phyloP scores from a whole-genome alignment of 2,113 vertebrate genomes.

The Channa argus region DNA sequence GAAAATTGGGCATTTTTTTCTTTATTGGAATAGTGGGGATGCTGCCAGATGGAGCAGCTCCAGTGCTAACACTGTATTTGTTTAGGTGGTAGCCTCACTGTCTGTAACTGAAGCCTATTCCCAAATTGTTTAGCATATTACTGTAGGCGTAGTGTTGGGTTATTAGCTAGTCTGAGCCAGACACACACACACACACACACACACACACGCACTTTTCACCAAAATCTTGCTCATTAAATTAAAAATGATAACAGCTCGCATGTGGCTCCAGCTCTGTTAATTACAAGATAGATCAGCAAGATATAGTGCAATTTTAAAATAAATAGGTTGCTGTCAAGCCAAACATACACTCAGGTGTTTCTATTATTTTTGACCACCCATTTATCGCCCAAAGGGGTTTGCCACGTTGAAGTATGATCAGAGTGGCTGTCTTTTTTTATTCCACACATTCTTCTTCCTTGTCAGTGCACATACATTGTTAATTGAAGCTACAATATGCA shows the following conservation, averaged over 20 bases:
- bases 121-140: constrained; percentile 11
- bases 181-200: constrained; percentile 2
- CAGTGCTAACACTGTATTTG: constrained; percentile 41
- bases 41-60: constrained; percentile 44
- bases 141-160: not conserved
- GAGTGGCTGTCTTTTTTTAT: too few relatives aligned
- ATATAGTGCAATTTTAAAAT: not conserved
- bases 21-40: constrained; percentile 24
- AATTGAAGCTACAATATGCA: too few relatives aligned
- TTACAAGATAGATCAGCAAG: not conserved
- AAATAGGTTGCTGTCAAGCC: not conserved
- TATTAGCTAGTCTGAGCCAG: not conserved
- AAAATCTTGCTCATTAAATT: not conserved
- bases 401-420: too few relatives aligned
- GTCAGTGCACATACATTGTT: too few relatives aligned
- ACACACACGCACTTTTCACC: not conserved
- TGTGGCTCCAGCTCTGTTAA: constrained; percentile 1
- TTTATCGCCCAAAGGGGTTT: too few relatives aligned
- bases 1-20: constrained; percentile 46
- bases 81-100: constrained; percentile 24
- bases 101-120: constrained; percentile 10
- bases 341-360: too few relatives aligned
- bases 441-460: too few relatives aligned
- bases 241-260: not conserved
- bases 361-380: too few relatives aligned